A percentile compares a stretch with the other conserved stretches of the same genome.
phyloP scores from a whole-genome alignment of 1,140 invertebrate genomes.

The Pogonomyrmex barbatus region DNA sequence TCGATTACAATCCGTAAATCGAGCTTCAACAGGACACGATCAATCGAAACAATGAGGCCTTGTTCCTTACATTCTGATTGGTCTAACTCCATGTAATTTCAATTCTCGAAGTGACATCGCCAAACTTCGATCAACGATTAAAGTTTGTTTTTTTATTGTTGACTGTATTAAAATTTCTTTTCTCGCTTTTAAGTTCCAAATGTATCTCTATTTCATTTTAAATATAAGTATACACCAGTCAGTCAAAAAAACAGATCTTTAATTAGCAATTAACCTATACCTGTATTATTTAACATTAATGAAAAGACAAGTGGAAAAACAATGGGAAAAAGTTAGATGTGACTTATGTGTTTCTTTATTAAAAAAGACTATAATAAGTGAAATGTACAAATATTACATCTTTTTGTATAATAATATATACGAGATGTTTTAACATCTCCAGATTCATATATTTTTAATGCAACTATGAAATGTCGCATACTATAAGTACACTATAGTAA shows the following conservation, averaged over 20 bases:
- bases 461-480: not conserved
- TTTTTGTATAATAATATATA: not conserved
- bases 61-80: not conserved
- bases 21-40: not conserved
- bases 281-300: not conserved
- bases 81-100: not conserved
- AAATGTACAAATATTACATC: constrained; percentile 15
- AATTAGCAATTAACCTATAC: too few species aligned
- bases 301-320: not conserved
- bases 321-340: too few species aligned
- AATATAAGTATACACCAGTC: too few species aligned
- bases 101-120: too few species aligned
- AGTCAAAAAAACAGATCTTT: too few species aligned
- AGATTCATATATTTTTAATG: not conserved
- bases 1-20: not conserved
- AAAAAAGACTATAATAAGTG: not conserved
- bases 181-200: too few species aligned
- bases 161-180: too few species aligned
- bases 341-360: not conserved
- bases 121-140: not conserved
- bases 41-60: not conserved
- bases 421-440: not conserved
- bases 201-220: too few species aligned
- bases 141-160: not conserved
- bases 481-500: constrained; percentile 25